Evolutionary conservation across 2,888 invertebrate species (phyloP).

Genomic region (Itoplectis maculator): DNA sequence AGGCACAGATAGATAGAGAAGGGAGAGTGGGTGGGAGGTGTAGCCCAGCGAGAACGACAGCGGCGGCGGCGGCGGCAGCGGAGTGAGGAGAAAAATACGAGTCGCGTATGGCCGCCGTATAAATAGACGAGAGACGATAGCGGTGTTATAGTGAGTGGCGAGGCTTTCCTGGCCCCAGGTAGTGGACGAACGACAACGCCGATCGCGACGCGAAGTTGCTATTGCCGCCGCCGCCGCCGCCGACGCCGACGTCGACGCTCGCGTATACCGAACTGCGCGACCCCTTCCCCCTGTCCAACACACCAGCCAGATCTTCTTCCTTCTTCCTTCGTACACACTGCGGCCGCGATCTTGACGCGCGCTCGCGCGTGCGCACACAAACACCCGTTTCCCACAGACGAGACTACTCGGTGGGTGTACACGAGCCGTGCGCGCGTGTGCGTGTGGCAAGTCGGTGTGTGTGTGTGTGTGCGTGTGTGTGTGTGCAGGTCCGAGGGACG

Average conservation of each 20-base stretch:
- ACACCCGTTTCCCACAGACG: conserved; percentile 10
- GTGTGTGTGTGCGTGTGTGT: conserved; percentile 35
- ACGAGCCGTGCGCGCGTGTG: conserved; percentile 40
- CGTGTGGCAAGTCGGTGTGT: conserved; percentile 30
- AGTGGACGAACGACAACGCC: conserved; percentile 69
- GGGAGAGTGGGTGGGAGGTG: conserved; percentile 28
- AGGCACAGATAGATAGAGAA: conserved; percentile 59
- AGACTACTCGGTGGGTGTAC: conserved; percentile 38
- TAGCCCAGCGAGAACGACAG: conserved; percentile 32
- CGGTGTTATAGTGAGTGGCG: conserved; percentile 74
- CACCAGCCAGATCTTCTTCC: conserved; percentile 33
- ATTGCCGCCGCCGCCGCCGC: no score
- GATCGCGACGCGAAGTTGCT: no score
- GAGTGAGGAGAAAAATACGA: conserved; percentile 73
- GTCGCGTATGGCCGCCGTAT: conserved; percentile 82
- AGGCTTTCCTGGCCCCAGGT: conserved; percentile 75
- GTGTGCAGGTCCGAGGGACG: conserved; percentile 24
- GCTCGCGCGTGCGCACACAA: conserved; percentile 49
- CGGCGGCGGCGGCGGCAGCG: conserved; percentile 43
- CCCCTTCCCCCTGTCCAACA: conserved; percentile 30
- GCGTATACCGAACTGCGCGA: conserved; percentile 62
- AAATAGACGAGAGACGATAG: conserved; percentile 82
- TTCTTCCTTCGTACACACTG: conserved; percentile 36
- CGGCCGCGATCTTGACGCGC: no score
- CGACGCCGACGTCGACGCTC: background rate